Conservation (phyloP, 2,113 vertebrate species). For the Lanius ludovicianus region DNA sequence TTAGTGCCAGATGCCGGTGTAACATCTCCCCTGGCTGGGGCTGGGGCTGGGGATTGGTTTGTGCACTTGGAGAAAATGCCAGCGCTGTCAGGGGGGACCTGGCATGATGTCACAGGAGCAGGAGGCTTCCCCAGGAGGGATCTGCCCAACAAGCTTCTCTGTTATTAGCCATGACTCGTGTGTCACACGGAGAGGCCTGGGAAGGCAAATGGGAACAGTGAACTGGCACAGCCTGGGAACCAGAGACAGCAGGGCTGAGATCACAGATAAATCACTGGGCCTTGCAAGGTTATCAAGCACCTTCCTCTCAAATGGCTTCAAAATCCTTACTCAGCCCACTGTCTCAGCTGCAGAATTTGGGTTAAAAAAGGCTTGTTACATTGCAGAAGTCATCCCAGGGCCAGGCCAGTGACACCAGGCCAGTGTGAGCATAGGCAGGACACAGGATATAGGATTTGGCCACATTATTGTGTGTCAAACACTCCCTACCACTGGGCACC, state of each 20-base stretch:
- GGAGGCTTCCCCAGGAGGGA: slow-evolving; percentile 28
- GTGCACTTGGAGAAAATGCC: slow-evolving; percentile 52
- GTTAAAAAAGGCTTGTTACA: not conserved
- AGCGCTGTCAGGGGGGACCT: not conserved
- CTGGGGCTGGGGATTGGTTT: slow-evolving; percentile 9
- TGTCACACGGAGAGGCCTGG: not conserved
- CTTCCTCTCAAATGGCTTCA: not conserved
- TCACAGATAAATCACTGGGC: fast-evolving
- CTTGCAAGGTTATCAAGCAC: not conserved
- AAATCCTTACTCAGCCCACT: not conserved
- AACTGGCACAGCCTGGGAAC: not conserved
- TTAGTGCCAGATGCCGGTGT: slow-evolving; percentile 79
- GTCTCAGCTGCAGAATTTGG: not conserved
- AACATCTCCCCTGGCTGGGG: slow-evolving; percentile 58
- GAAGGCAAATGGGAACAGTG: not conserved
- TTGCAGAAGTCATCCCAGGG: not conserved
- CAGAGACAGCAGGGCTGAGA: not conserved
- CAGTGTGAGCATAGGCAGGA: not conserved
- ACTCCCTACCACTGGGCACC: not conserved
- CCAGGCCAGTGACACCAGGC: not conserved
- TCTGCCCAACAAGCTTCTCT: not conserved
- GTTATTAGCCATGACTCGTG: not conserved
- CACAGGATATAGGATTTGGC: not conserved
- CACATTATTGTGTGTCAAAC: not conserved
- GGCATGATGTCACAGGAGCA: not conserved